Conservation (phyloP, 23 tunicate species). For the Trididemnum clinides region DNA sequence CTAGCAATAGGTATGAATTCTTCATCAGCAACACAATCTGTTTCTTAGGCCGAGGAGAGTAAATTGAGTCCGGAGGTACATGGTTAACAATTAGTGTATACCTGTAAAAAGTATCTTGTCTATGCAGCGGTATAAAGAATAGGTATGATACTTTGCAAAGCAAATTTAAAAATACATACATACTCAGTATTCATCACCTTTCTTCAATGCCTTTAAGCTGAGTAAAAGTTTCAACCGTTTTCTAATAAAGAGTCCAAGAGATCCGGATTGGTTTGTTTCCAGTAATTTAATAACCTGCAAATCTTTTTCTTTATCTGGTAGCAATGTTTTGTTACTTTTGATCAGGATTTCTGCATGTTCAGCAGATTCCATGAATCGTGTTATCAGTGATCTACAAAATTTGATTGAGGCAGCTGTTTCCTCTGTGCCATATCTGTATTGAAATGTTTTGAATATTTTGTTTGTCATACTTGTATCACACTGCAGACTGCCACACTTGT, state of each 20-base stretch:
- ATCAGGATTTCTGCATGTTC: constrained; percentile 9
- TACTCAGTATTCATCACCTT: neutral
- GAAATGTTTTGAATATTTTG: constrained; percentile 17
- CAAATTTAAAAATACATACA: neutral
- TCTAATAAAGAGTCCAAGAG: constrained; percentile 14
- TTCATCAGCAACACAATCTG: neutral
- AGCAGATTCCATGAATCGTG: constrained; percentile 6
- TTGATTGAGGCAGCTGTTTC: constrained; percentile 18
- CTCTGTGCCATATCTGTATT: neutral
- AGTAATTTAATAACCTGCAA: neutral
- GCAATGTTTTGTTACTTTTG: constrained; percentile 1
- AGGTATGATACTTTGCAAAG: too few relatives aligned
- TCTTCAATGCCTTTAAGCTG: neutral
- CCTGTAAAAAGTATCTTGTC: too few relatives aligned
- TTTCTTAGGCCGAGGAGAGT: neutral
- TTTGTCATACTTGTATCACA: constrained; percentile 22
- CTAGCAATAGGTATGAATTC: neutral
- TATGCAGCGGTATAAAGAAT: too few relatives aligned
- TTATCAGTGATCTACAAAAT: constrained; percentile 2
- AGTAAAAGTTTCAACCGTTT: neutral
- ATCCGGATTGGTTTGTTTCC: constrained; percentile 3
- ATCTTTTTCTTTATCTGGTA: constrained; percentile 1
- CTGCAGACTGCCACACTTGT: constrained; percentile 14
- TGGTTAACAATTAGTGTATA: neutral
- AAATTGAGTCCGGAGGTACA: neutral